Percentiles rank a stretch among this genome's conserved stretches.
Evolutionary conservation across 2,888 invertebrate species (phyloP).

Genomic region (Leptopilina syphax): DNA sequence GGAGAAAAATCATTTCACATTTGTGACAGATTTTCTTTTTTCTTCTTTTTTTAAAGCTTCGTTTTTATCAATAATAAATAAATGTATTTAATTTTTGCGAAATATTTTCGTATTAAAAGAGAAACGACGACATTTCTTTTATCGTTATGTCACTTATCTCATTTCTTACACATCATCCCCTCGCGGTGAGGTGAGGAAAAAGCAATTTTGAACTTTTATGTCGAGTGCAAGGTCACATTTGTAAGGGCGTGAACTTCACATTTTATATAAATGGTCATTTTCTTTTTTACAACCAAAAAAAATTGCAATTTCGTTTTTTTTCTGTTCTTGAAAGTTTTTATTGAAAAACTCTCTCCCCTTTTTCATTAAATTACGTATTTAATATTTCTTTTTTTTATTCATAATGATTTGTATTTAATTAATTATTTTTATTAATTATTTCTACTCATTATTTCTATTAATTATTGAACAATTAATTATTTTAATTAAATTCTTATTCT

Average conservation of each 20-base stretch:
- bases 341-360: too few species aligned
- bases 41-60: neutral
- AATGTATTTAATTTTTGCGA: neutral
- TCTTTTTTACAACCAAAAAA: constrained; percentile 1
- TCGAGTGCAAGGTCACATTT: constrained; percentile 9
- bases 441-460: neutral
- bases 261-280: constrained; percentile 14
- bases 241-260: constrained; percentile 12
- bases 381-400: too few species aligned
- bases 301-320: neutral
- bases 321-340: neutral
- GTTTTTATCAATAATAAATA: neutral
- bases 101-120: neutral
- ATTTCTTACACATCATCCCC: neutral
- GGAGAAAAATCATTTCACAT: too few species aligned
- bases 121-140: neutral
- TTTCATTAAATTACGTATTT: too few species aligned
- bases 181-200: neutral
- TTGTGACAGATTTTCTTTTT: neutral
- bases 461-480: neutral
- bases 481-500: too few species aligned
- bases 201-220: constrained; percentile 20
- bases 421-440: neutral
- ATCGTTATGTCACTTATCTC: neutral
- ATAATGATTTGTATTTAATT: neutral